A percentile compares a stretch with the other conserved stretches of the same genome.
Evolutionary conservation across 92 coral and sea anemone genomes (phyloP).

Genomic region (Diadumene lineata): DNA sequence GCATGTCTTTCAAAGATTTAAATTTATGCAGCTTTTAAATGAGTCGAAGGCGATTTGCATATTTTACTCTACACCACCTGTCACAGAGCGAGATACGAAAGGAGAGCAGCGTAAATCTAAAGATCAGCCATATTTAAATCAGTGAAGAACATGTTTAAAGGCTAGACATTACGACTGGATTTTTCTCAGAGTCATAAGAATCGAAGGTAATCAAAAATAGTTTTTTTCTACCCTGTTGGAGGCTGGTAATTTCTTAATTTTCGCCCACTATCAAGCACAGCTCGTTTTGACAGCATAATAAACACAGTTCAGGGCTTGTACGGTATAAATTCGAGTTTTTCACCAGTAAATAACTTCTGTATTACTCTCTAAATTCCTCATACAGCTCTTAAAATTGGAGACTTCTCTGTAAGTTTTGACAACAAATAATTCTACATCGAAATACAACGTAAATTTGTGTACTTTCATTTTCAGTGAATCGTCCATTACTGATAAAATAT

Average conservation of each 20-base stretch:
- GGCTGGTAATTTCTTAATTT: neutral
- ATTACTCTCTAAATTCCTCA: neutral
- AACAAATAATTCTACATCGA: neutral
- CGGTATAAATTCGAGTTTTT: neutral
- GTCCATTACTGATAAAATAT: conserved; percentile 8
- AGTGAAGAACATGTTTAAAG: conserved; percentile 7
- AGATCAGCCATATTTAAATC: conserved; percentile 33
- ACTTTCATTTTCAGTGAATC: neutral
- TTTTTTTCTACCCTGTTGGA: neutral
- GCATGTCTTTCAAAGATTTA: neutral
- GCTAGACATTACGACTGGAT: neutral
- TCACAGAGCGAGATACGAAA: conserved; percentile 2
- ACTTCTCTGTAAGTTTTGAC: neutral
- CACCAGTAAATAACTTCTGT: neutral
- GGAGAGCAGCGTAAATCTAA: conserved; percentile 4
- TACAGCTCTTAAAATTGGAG: neutral
- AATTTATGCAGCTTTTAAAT: conserved; percentile 25
- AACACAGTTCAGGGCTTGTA: neutral
- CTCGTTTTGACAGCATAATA: conserved; percentile 3
- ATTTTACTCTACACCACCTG: conserved; percentile 24
- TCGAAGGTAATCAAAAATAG: conserved; percentile 9
- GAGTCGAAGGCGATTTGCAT: conserved; percentile 22
- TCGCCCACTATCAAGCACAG: neutral
- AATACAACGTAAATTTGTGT: neutral
- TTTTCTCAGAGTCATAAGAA: neutral